These are phyloP conservation scores for Mystacides longicornis DNA, from an alignment of 2,888 invertebrate species.

Conservation along the genomic window DNA sequence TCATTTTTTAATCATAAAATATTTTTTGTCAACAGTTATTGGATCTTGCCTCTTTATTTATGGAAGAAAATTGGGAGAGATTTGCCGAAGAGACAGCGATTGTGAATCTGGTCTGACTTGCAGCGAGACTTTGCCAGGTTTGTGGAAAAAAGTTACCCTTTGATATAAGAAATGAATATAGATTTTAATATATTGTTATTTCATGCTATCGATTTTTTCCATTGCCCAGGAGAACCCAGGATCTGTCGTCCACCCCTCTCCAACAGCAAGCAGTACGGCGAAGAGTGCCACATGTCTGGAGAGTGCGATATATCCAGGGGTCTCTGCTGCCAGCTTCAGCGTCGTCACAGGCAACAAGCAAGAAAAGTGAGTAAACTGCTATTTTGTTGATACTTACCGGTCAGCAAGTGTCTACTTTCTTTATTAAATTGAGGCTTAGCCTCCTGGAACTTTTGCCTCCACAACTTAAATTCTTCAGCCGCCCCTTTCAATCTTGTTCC, in stretches of 20 bases:
- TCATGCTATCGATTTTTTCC: too few relatives aligned
- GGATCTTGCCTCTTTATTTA: conserved; percentile 62
- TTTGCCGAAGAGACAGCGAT: conserved; percentile 76
- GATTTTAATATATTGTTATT: too few relatives aligned
- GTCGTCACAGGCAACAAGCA: conserved; percentile 76
- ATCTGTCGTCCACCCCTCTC: conserved; percentile 73
- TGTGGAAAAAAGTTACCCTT: too few relatives aligned
- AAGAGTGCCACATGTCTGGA: conserved; percentile 71
- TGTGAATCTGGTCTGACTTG: conserved; percentile 79
- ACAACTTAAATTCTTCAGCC: too few relatives aligned
- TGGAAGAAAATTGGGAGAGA: conserved; percentile 73
- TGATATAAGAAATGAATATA: too few relatives aligned
- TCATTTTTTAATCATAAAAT: too few relatives aligned
- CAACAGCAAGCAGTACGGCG: conserved; percentile 76
- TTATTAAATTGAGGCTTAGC: too few relatives aligned
- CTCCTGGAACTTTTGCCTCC: too few relatives aligned
- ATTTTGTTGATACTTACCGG: too few relatives aligned
- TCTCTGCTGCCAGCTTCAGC: conserved; percentile 79
- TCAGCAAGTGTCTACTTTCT: too few relatives aligned
- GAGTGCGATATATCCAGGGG: conserved; percentile 82
- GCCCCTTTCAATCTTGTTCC: too few relatives aligned
- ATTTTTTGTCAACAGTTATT: conserved; percentile 36
- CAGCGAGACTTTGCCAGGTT: conserved; percentile 61
- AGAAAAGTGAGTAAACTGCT: conserved; percentile 68
- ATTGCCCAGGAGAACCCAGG: conserved; percentile 48